Base-by-base conservation (phyloP, 2,113 vertebrate species). In the Acrocephalus kingi region DNA sequence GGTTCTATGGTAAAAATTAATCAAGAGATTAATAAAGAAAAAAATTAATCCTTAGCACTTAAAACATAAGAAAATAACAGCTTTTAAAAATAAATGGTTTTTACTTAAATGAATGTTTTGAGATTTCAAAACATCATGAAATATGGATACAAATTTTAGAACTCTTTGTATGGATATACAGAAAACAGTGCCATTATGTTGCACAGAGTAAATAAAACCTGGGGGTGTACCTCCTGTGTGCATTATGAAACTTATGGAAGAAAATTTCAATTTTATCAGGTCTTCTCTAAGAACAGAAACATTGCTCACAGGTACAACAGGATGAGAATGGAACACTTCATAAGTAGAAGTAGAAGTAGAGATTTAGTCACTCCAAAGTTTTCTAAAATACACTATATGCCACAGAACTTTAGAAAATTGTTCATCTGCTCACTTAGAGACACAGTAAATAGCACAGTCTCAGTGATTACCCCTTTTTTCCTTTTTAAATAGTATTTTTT, bases 1-100 rank as follows among this genome's bases (percentile, higher is more conserved):
- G 98, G 98, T 87, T 97, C 98, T 99, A 80, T 13, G 25, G 67
- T 23, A 71, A 61, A 90, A 74, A 72, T 30, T 33, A 56, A 59
- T 77, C 12, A 27, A 39, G 33, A 64, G 18, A 81, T 71, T 49
- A 68, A 75, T 15, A 83, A 49, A 55, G 21, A 76, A 51, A 93
- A 77, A 33, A 8, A 1, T 23, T 23, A 72, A 64, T 33, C 6
- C 4, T n/a, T n/a, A 48, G 4, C 31, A 39, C 30, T n/a, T 62
- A 54, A 72, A 92, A 72, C 13, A 27, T 14, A 77, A 73, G 24
- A 81, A 82, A 90, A 90, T n/a, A 66, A 3, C 4, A 45, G 11
- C 3, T 74, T 54, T 72, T 28, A 28, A 67, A 89, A 93, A 64
- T 4, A 82, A 24, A 25, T 30, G 1, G 0, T 6, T 30, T 90